Percentiles rank a stretch among this genome's conserved stretches.
phyloP scores from a whole-genome alignment of 2,888 invertebrate genomes.

The Amaurobius ferox region DNA sequence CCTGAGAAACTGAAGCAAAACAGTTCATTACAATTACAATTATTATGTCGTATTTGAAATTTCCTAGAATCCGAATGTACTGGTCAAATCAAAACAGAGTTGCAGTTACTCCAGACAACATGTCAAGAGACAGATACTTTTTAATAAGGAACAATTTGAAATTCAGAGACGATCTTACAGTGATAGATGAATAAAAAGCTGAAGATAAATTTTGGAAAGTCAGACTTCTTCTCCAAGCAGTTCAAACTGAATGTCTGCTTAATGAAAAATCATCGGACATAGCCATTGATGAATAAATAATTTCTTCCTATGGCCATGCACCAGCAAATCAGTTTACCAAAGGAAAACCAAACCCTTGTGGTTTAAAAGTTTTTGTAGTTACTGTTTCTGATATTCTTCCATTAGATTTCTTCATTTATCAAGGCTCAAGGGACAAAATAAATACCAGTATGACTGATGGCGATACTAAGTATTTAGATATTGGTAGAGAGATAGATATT shows the following conservation, averaged over 20 bases:
- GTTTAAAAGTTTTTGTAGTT: too few relatives aligned
- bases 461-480: too few relatives aligned
- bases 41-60: too few relatives aligned
- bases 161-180: conserved; percentile 1
- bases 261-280: background rate
- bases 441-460: too few relatives aligned
- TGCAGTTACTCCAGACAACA: background rate
- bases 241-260: background rate
- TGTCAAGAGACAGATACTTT: too few relatives aligned
- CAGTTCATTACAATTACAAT: background rate
- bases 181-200: background rate
- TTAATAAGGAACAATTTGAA: too few relatives aligned
- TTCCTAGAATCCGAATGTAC: conserved; percentile 2
- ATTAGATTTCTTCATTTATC: background rate
- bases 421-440: background rate
- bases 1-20: conserved; percentile 4
- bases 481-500: too few relatives aligned
- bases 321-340: background rate
- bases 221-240: background rate
- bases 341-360: too few relatives aligned
- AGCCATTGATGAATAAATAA: background rate
- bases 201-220: conserved; percentile 1
- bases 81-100: background rate
- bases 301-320: background rate
- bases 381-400: too few relatives aligned